phyloP scores from a whole-genome alignment of 2,797 vertebrate species.

The Rhabdophis nuchalis region DNA sequence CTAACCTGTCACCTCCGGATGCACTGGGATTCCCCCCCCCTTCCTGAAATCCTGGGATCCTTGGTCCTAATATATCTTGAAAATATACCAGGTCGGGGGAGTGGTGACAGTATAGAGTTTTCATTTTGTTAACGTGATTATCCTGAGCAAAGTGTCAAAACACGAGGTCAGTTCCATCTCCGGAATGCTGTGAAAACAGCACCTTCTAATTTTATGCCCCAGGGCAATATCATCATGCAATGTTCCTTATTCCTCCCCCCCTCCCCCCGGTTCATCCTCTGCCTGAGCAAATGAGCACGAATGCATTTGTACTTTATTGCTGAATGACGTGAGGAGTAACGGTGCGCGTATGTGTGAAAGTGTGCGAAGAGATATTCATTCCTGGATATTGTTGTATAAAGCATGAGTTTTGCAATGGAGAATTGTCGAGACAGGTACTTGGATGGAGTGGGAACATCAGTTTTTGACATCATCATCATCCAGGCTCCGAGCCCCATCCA shows the following conservation, averaged over 20 bases:
- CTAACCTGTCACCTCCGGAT: neutral
- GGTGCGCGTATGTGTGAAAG: constrained; percentile 21
- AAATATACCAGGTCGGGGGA: neutral
- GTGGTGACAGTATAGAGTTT: neutral
- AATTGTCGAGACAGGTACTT: constrained; percentile 26
- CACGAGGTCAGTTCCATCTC: neutral
- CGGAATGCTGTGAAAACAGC: neutral
- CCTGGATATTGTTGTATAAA: constrained; percentile 38
- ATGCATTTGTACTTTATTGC: neutral
- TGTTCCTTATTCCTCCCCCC: neutral
- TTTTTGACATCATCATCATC: neutral
- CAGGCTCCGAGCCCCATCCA: neutral
- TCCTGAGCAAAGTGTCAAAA: constrained; percentile 68
- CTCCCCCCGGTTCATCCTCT: neutral
- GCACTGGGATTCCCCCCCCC: neutral
- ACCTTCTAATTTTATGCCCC: neutral
- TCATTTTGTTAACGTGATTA: constrained; percentile 31
- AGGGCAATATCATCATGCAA: neutral
- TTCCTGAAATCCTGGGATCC: neutral
- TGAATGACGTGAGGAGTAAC: constrained; percentile 26
- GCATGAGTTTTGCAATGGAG: constrained; percentile 31
- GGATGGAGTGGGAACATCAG: constrained; percentile 34
- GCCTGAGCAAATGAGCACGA: constrained; percentile 8
- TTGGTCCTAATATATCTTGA: neutral
- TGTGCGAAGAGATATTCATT: constrained; percentile 12